These are phyloP conservation scores for Stenotaenia linearis DNA, from an alignment of 2,888 invertebrate species.

Conservation along the genomic window DNA sequence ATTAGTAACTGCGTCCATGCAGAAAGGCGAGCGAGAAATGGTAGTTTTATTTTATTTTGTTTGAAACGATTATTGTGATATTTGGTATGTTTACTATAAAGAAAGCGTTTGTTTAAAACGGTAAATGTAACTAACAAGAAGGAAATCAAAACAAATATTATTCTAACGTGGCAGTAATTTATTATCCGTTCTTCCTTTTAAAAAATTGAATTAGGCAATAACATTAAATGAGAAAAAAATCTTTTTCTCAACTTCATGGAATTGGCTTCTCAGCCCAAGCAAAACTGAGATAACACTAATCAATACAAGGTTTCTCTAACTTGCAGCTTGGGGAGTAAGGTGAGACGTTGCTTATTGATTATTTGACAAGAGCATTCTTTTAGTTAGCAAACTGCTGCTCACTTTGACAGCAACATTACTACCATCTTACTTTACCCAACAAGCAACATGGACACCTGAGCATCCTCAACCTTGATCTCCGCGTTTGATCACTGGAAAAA, in stretches of 20 bases:
- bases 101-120: too few species aligned
- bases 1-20: too few species aligned
- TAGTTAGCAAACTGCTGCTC: neutral
- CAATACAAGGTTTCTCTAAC: neutral
- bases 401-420: neutral
- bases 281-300: slow-evolving; percentile 6
- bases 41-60: too few species aligned
- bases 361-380: neutral
- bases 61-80: too few species aligned
- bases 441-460: neutral
- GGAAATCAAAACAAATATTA: too few species aligned
- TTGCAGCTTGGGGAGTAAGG: neutral
- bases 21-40: too few species aligned
- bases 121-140: too few species aligned
- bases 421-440: neutral
- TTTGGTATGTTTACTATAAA: too few species aligned
- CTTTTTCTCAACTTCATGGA: neutral
- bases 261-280: neutral
- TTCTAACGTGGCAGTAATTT: too few species aligned
- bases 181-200: too few species aligned
- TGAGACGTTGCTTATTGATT: slow-evolving; percentile 7
- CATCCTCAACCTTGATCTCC: neutral
- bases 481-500: neutral
- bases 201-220: too few species aligned
- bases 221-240: neutral